phyloP scores from a whole-genome alignment of 2,113 vertebrate genomes.

The Mesitornis unicolor region DNA sequence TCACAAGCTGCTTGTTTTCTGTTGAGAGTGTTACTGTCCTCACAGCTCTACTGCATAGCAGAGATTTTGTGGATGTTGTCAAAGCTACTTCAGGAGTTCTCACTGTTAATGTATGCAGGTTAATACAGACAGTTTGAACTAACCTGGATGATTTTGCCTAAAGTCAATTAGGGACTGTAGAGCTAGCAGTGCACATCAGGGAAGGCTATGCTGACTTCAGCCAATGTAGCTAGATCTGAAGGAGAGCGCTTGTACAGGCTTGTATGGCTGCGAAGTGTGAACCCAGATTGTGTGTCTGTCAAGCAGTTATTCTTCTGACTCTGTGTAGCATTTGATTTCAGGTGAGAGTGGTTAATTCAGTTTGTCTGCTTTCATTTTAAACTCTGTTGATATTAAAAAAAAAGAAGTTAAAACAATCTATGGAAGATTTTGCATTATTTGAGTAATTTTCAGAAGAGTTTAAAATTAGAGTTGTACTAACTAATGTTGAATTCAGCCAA shows the following conservation, averaged over 20 bases:
- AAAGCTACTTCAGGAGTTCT: not conserved
- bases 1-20: not conserved
- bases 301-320: not conserved
- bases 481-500: not conserved
- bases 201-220: not conserved
- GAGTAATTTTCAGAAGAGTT: not conserved
- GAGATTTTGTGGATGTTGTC: not conserved
- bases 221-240: not conserved
- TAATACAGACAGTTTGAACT: not conserved
- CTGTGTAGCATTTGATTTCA: not conserved
- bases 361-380: not conserved
- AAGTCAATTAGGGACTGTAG: not conserved
- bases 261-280: not conserved
- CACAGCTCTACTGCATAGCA: not conserved
- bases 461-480: not conserved
- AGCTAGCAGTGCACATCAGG: not conserved
- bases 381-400: not conserved
- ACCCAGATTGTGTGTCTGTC: not conserved
- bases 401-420: not conserved
- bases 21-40: not conserved
- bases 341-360: not conserved
- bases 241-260: not conserved
- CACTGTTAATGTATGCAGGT: not conserved
- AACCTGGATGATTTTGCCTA: not conserved
- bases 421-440: not conserved